These are phyloP conservation scores for Amphipoea lucens DNA, from an alignment of 2,888 invertebrate species.

Conservation along the genomic window DNA sequence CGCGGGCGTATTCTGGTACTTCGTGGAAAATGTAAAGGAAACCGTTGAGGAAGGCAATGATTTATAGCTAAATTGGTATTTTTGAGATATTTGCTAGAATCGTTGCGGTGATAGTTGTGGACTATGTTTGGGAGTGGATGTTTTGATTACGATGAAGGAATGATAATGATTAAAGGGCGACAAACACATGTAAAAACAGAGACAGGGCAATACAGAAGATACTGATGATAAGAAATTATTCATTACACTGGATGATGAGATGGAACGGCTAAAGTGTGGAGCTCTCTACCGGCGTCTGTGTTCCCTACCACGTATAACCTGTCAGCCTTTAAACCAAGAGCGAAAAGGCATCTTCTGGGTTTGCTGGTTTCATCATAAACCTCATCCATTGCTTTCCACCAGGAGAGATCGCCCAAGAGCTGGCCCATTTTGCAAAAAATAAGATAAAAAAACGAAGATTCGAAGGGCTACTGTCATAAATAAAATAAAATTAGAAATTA, in stretches of 20 bases:
- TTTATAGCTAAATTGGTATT: conserved; percentile 2
- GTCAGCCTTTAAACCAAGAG: no score
- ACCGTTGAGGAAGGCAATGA: not conserved
- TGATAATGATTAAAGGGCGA: not conserved
- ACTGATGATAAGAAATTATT: not conserved
- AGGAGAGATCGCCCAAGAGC: no score
- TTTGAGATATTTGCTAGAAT: not conserved
- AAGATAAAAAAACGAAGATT: no score
- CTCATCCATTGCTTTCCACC: no score
- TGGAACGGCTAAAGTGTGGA: no score
- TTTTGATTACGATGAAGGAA: not conserved
- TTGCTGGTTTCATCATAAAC: no score
- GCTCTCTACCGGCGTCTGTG: no score
- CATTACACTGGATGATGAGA: not conserved
- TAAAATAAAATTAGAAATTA: not conserved
- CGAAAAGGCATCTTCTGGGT: no score
- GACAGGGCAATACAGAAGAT: not conserved
- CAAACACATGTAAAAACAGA: not conserved
- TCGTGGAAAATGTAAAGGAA: conserved; percentile 11
- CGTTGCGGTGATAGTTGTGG: not conserved
- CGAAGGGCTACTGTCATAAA: not conserved
- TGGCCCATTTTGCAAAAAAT: no score
- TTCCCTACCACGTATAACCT: no score
- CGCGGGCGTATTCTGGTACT: conserved; percentile 69
- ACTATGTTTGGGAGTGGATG: not conserved